Conservation (phyloP, 2,888 invertebrate genomes). For the Chironomus tentans region DNA sequence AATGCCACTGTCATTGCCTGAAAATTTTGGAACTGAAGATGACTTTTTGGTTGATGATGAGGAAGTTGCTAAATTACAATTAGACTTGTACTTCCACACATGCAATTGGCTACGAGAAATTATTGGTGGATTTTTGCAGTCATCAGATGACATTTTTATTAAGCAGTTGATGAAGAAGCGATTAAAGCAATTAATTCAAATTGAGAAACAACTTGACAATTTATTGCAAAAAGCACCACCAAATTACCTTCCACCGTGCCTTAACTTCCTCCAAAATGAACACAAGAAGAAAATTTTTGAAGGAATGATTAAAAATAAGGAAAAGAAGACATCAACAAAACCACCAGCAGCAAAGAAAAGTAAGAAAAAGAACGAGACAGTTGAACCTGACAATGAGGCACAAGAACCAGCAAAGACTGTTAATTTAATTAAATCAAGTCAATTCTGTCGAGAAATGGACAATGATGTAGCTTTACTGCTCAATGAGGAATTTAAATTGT, state of each 20-base stretch:
- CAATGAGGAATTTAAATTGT: background rate
- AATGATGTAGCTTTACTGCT: background rate
- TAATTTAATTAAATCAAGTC: background rate
- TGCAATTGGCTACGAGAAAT: constrained; percentile 8
- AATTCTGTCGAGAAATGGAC: constrained; percentile 22
- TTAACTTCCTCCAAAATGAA: background rate
- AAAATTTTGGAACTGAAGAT: background rate
- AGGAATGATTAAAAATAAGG: background rate
- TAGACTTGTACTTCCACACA: constrained; percentile 15
- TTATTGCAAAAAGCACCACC: background rate
- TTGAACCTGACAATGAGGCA: background rate
- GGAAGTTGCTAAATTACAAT: background rate
- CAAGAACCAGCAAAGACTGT: background rate
- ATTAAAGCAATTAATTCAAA: background rate
- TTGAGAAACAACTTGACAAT: background rate
- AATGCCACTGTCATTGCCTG: constrained; percentile 8
- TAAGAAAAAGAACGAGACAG: constrained; percentile 1
- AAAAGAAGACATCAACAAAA: background rate
- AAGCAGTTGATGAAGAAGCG: background rate
- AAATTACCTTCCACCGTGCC: constrained; percentile 4
- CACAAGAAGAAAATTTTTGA: background rate
- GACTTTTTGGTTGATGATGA: background rate
- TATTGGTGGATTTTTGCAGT: background rate
- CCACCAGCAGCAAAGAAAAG: background rate
- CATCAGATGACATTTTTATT: background rate